Percentiles rank a stretch among this genome's conserved stretches.
phyloP scores from a whole-genome alignment of 37 sponge, comb jelly and placozoan genomes.

The Spongilla lacustris region DNA sequence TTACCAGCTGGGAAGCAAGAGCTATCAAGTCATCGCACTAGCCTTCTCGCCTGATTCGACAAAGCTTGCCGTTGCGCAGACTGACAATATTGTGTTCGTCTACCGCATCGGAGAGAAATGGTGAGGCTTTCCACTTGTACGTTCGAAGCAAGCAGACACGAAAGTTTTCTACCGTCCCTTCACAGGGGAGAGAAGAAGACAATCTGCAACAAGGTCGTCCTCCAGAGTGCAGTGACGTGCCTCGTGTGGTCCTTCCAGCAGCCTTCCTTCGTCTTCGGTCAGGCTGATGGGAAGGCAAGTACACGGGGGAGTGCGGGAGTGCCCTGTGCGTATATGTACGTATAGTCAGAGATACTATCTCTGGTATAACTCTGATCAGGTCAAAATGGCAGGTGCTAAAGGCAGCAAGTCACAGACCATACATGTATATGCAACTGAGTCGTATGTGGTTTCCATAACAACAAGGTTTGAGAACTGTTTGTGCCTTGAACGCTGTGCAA shows the following conservation, averaged over 20 bases:
- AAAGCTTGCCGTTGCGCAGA: constrained; percentile 94
- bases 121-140: constrained; percentile 37
- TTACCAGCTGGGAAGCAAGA: constrained; percentile 79
- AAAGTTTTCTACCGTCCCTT: not conserved
- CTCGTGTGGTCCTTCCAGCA: constrained; percentile 89
- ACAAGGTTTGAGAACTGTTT: constrained; percentile 63
- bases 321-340: no score
- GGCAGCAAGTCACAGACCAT: constrained; percentile 92
- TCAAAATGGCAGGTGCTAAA: constrained; percentile 80
- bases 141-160: no score
- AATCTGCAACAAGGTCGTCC: constrained; percentile 89
- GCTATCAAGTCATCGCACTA: constrained; percentile 83
- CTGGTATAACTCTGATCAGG: no score
- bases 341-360: no score
- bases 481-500: not conserved
- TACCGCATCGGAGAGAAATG: constrained; percentile 96
- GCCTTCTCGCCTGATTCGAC: constrained; percentile 98
- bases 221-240: constrained; percentile 94
- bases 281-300: constrained; percentile 91
- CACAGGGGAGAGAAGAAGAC: constrained; percentile 98
- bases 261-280: constrained; percentile 84
- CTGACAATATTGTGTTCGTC: constrained; percentile 97
- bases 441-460: constrained; percentile 93
- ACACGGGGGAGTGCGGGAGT: no score
- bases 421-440: constrained; percentile 88